Base-by-base conservation (phyloP, 2,797 vertebrate genomes). In the Potorous gilbertii region DNA sequence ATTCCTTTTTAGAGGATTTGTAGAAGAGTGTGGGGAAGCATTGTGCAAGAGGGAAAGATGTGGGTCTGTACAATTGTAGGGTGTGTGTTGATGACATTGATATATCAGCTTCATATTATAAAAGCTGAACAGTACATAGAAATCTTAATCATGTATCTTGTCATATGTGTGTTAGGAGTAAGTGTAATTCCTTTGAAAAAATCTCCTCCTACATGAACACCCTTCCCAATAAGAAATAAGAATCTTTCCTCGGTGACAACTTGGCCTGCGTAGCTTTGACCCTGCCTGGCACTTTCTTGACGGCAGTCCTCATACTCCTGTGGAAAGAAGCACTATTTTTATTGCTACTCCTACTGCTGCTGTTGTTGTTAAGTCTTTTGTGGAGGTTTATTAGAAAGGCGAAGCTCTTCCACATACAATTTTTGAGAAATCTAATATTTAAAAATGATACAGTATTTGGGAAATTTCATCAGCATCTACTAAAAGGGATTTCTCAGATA, bases 251-350 rank as follows among this genome's bases (percentile, higher is more conserved):
- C 6, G 16, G n/a, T 18, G 66, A 40, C 16, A 74, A 40, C n/a
- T 21, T n/a, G 5, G 31, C 14, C n/a, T 1, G 9, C 2, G 9
- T 40, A 40, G 34, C 40, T 74, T 74, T 74, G 14, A n/a, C 4
- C 16, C 16, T 74, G 16, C n/a, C 12, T 74, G 9, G 16, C 40
- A 40, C n/a, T 74, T 74, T 40, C n/a, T 40, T 74, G n/a, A 74
- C 40, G 66, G 6, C 21, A 74, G 14, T 8, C 18, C n/a, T 74
- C n/a, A 74, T 92, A 92, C 81, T 95, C 31, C 91, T 94, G 13
- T 54, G 81, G 87, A 94, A 95, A 62, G 56, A 94, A 59, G 14
- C 93, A 40, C 91, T 91, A 55, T 95, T 95, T 94, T 92, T 91
- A 96, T 95, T 93, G 56, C 81, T 93, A 66, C 90, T 95, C 6